Conservation (phyloP, 2,888 invertebrate species). For the Heteromurus nitidus region DNA sequence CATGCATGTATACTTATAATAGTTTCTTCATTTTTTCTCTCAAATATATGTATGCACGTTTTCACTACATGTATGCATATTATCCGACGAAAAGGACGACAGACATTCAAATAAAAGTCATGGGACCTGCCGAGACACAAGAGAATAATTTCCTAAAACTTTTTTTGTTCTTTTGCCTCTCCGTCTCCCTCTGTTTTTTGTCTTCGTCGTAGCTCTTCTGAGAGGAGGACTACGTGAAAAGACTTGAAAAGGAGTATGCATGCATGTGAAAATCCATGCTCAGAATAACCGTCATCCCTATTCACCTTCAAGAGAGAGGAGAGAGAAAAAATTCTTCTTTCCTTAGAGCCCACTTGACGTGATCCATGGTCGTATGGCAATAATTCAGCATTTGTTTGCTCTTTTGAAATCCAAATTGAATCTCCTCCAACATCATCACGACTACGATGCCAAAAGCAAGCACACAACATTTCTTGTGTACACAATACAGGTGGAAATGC, state of each 20-base stretch:
- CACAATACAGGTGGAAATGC: too few species aligned
- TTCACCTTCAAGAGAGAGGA: constrained; percentile 29
- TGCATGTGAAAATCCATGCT: constrained; percentile 31
- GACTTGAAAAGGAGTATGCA: constrained; percentile 41
- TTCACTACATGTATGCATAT: constrained; percentile 18
- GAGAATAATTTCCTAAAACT: constrained; percentile 50
- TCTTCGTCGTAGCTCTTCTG: constrained; percentile 32
- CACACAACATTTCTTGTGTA: too few species aligned
- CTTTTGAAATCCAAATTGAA: constrained; percentile 32
- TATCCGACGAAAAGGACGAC: constrained; percentile 10
- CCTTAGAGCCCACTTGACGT: constrained; percentile 29
- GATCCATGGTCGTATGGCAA: constrained; percentile 33
- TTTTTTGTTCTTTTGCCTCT: constrained; percentile 27
- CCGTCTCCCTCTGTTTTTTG: constrained; percentile 41
- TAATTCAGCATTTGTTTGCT: constrained; percentile 45
- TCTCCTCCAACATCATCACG: constrained; percentile 37
- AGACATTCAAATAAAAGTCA: constrained; percentile 44
- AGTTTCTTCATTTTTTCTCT: too few species aligned
- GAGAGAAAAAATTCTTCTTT: background rate
- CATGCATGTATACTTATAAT: too few species aligned
- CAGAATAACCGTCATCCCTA: constrained; percentile 24
- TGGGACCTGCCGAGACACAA: constrained; percentile 54
- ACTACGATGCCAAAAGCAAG: too few species aligned
- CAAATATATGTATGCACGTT: background rate
- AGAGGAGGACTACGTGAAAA: constrained; percentile 45